Conservation (phyloP, 2,113 vertebrate genomes). For the Mobula birostris region DNA sequence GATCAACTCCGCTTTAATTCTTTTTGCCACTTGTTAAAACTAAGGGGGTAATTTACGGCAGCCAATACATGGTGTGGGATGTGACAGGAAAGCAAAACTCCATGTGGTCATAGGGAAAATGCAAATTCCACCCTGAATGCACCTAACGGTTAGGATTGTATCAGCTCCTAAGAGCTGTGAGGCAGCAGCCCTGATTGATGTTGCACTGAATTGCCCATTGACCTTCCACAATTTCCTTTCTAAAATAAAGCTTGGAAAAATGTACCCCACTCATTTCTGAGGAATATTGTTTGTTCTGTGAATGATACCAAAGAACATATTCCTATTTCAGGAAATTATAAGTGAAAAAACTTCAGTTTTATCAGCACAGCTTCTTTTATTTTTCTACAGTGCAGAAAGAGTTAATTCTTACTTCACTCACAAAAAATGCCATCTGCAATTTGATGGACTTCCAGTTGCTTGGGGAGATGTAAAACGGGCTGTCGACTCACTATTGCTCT, state of each 20-base stretch:
- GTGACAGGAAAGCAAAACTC: no score
- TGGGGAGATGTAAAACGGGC: not conserved
- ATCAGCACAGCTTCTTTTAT: not conserved
- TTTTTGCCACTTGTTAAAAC: no score
- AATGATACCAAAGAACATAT: not conserved
- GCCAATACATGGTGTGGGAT: no score
- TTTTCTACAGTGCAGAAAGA: not conserved
- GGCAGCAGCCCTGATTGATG: no score
- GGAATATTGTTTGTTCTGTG: not conserved
- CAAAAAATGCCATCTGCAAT: not conserved
- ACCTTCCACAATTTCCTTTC: not conserved
- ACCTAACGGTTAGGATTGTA: no score
- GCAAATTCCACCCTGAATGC: no score
- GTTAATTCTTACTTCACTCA: not conserved
- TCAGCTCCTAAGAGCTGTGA: no score
- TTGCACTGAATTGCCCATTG: no score
- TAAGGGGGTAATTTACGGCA: no score
- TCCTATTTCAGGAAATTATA: not conserved
- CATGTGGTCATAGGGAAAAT: no score
- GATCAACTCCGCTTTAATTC: no score
- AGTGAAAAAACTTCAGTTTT: not conserved
- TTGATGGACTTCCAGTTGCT: not conserved
- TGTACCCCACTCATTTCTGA: not conserved
- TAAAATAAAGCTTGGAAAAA: not conserved
- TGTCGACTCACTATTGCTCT: not conserved